A percentile compares a stretch with the other conserved stretches of the same genome.
These are phyloP conservation scores for Jordanella pulchra DNA, from an alignment of 2,797 vertebrate genomes.

Conservation along the genomic window DNA sequence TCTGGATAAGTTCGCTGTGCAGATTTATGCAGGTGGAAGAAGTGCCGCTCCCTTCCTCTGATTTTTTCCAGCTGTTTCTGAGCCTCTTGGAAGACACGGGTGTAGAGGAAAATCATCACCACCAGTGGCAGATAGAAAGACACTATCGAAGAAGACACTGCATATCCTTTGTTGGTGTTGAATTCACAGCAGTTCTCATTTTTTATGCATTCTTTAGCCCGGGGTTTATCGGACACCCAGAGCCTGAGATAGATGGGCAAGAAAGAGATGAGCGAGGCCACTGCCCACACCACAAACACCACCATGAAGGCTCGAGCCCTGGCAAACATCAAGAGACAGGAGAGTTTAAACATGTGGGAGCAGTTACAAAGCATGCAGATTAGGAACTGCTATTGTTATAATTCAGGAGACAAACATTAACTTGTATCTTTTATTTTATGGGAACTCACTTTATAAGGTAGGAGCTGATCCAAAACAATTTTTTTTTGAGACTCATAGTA, in stretches of 20 bases:
- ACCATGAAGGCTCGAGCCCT: slow-evolving; percentile 88
- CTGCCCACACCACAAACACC: slow-evolving; percentile 89
- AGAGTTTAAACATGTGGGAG: not conserved
- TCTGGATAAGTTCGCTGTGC: slow-evolving; percentile 47
- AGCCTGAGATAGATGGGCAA: slow-evolving; percentile 92
- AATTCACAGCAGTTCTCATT: slow-evolving; percentile 89
- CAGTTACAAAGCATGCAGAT: not conserved
- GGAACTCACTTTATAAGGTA: not conserved
- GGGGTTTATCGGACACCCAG: slow-evolving; percentile 73
- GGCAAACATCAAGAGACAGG: slow-evolving; percentile 69
- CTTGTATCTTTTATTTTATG: not conserved
- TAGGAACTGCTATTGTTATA: not conserved
- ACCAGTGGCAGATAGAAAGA: slow-evolving; percentile 95
- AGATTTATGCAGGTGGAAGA: slow-evolving; percentile 73
- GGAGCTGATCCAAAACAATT: not conserved
- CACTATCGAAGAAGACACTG: slow-evolving; percentile 91
- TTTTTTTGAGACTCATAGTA: not conserved
- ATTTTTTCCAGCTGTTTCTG: slow-evolving; percentile 93
- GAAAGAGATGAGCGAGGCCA: slow-evolving; percentile 95
- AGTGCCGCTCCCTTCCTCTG: slow-evolving; percentile 84
- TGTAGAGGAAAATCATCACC: slow-evolving; percentile 94
- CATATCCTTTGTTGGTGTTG: slow-evolving; percentile 88
- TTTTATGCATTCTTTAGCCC: slow-evolving; percentile 75
- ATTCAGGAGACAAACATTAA: not conserved
- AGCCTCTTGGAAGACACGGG: slow-evolving; percentile 92